A percentile compares a stretch with the other conserved stretches of the same genome.
Evolutionary conservation across 2,888 invertebrate genomes (phyloP).

Genomic region (Drosophila formosana): DNA sequence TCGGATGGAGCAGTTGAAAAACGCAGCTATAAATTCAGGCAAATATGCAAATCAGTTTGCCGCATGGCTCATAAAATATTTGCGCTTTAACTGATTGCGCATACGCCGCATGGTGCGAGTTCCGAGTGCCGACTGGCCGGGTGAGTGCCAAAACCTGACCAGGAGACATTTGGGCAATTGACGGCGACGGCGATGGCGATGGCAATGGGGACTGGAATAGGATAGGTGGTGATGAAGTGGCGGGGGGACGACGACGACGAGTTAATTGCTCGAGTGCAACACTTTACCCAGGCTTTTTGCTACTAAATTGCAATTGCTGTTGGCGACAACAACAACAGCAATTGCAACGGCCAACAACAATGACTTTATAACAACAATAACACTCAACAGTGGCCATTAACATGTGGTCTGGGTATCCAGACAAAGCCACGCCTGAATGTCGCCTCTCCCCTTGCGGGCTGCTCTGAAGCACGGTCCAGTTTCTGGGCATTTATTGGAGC

Average conservation of each 20-base stretch:
- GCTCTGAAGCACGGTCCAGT: slow-evolving; percentile 16
- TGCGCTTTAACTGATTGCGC: slow-evolving; percentile 72
- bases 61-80: slow-evolving; percentile 73
- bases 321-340: slow-evolving; percentile 53
- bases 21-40: slow-evolving; percentile 51
- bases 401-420: slow-evolving; percentile 49
- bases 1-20: slow-evolving; percentile 18
- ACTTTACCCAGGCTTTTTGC: slow-evolving; percentile 64
- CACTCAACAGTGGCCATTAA: slow-evolving; percentile 61
- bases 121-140: slow-evolving; percentile 21
- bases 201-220: not conserved
- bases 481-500: slow-evolving; percentile 65
- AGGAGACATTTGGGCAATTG: slow-evolving; percentile 55
- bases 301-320: slow-evolving; percentile 75
- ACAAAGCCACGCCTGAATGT: slow-evolving; percentile 44
- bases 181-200: slow-evolving; percentile 8
- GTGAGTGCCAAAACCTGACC: slow-evolving; percentile 50
- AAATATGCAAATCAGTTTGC: slow-evolving; percentile 73
- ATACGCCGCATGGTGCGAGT: slow-evolving; percentile 56
- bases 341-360: slow-evolving; percentile 37
- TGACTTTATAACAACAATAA: slow-evolving; percentile 49
- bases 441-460: not conserved
- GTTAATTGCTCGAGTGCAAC: slow-evolving; percentile 72
- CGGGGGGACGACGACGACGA: slow-evolving; percentile 17
- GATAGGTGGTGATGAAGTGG: not conserved